phyloP scores from a whole-genome alignment of 92 coral and sea anemone genomes.

The Heliopora coerulea region DNA sequence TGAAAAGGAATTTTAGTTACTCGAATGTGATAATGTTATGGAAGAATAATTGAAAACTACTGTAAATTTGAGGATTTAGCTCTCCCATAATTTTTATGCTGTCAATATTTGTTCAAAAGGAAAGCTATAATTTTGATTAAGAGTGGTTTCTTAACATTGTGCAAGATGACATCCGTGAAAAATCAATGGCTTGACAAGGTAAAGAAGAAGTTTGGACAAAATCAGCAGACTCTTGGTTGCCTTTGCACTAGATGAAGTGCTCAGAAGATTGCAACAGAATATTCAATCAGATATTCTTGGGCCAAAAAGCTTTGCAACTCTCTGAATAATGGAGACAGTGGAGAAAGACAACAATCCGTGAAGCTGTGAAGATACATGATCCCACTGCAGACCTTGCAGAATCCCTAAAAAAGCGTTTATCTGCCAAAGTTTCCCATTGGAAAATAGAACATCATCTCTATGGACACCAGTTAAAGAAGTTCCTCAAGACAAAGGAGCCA shows the following conservation, averaged over 20 bases:
- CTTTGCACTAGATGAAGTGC: slow-evolving; percentile 7
- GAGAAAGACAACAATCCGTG: neutral
- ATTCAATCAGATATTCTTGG: slow-evolving; percentile 2
- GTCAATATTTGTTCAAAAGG: too few species aligned
- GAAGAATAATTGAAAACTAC: too few species aligned
- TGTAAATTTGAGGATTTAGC: too few species aligned
- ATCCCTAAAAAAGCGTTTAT: neutral
- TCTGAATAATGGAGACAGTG: neutral
- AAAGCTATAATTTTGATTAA: too few species aligned
- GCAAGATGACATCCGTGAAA: neutral
- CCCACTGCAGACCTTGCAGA: neutral
- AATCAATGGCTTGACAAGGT: neutral
- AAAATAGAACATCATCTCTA: neutral
- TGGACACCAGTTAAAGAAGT: neutral
- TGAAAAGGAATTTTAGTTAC: too few species aligned
- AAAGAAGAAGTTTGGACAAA: slow-evolving; percentile 3
- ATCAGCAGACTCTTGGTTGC: slow-evolving; percentile 5
- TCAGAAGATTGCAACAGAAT: neutral
- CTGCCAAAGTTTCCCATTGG: neutral
- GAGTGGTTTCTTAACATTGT: too few species aligned
- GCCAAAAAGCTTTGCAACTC: neutral
- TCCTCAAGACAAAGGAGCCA: neutral
- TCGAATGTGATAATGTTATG: too few species aligned
- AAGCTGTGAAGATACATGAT: slow-evolving; percentile 2
- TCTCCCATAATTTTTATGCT: too few species aligned